These are phyloP conservation scores for Pterobdella sp. DNA, from an alignment of 2,888 invertebrate species.

Conservation along the genomic window DNA sequence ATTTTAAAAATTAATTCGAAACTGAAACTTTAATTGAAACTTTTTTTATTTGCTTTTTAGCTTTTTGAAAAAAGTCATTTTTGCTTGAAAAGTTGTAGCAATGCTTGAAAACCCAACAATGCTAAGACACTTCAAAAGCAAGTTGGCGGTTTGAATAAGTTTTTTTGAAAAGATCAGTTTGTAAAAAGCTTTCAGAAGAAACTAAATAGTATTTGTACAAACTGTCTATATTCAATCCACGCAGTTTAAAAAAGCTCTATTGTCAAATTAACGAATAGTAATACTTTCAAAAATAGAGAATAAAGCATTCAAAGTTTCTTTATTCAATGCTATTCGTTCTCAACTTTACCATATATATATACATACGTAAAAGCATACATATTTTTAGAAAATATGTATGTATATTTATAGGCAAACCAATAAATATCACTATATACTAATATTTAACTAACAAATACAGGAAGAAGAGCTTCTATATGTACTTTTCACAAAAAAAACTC, in stretches of 20 bases:
- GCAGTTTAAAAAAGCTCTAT: not conserved
- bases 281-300: not conserved
- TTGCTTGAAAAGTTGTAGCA: not conserved
- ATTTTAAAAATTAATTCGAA: no score
- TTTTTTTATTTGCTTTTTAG: no score
- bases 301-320: conserved; percentile 9
- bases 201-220: not conserved
- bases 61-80: no score
- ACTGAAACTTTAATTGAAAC: not conserved
- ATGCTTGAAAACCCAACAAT: not conserved
- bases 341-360: not conserved
- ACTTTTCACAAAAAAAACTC: no score
- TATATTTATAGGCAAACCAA: not conserved
- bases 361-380: not conserved
- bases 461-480: not conserved
- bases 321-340: conserved; percentile 2
- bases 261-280: not conserved
- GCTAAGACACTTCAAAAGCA: not conserved
- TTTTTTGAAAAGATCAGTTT: not conserved
- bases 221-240: not conserved
- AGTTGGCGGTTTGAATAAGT: not conserved
- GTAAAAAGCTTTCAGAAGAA: not conserved
- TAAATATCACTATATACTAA: not conserved
- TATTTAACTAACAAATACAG: not conserved
- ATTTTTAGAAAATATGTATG: not conserved